Conservation (phyloP, 2,888 invertebrate species). For the Drosophila flavopinicola region DNA sequence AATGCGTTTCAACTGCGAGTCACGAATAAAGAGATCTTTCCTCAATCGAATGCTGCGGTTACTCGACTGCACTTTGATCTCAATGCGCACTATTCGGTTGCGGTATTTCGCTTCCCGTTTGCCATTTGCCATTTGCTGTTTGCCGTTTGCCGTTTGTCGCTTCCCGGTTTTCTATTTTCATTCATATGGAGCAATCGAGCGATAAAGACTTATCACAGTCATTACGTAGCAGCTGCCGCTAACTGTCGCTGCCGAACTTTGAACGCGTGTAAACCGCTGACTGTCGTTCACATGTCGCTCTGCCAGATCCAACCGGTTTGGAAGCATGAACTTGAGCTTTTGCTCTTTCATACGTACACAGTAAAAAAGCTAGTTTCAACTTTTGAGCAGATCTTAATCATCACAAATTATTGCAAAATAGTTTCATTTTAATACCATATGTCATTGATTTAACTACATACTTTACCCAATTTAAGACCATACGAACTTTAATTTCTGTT, state of each 20-base stretch:
- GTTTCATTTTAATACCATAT: no score
- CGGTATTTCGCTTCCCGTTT: not conserved
- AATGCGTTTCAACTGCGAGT: no score
- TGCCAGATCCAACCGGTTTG: constrained; percentile 38
- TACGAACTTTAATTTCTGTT: no score
- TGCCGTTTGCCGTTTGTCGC: not conserved
- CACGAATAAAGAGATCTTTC: no score
- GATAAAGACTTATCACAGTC: constrained; percentile 48
- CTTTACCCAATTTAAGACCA: no score
- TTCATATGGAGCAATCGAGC: constrained; percentile 18
- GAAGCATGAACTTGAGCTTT: constrained; percentile 14
- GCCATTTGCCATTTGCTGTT: not conserved
- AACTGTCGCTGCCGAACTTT: constrained; percentile 30
- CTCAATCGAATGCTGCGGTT: not conserved
- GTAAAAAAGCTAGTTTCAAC: no score
- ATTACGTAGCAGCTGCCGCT: constrained; percentile 56
- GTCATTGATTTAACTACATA: no score
- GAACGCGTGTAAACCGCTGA: constrained; percentile 21
- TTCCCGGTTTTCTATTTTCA: constrained; percentile 1
- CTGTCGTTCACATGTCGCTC: constrained; percentile 3
- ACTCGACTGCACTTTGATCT: constrained; percentile 31
- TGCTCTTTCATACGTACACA: constrained; percentile 6
- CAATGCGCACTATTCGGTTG: not conserved
- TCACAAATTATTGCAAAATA: no score
- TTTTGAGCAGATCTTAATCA: no score